These are phyloP conservation scores for Drosophila kanekoi DNA, from an alignment of 2,888 invertebrate species.

Conservation along the genomic window DNA sequence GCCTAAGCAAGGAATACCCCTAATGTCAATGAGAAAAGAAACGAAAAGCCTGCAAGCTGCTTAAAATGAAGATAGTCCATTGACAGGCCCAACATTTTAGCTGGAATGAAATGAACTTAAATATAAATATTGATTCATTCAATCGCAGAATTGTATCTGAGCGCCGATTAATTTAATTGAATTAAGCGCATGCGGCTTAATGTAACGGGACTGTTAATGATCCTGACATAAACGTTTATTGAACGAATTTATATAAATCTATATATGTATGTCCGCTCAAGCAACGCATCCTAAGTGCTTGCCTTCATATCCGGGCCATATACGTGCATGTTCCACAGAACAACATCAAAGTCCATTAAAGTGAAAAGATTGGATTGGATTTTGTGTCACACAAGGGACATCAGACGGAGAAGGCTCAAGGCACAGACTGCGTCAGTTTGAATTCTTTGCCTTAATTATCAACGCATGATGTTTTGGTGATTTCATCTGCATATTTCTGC, in stretches of 20 bases:
- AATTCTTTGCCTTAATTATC: conserved; percentile 76
- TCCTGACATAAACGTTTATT: conserved; percentile 65
- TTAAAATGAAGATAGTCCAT: not conserved
- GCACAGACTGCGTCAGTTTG: conserved; percentile 69
- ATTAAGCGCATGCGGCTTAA: conserved; percentile 57
- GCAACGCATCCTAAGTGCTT: conserved; percentile 44
- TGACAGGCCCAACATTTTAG: not conserved
- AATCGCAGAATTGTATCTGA: conserved; percentile 26
- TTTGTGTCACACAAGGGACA: conserved; percentile 57
- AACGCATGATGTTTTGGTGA: conserved; percentile 78
- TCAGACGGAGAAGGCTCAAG: conserved; percentile 18
- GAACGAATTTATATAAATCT: conserved; percentile 59
- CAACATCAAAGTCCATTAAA: conserved; percentile 70
- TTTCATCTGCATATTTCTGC: conserved; percentile 76
- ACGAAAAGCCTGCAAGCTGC: not conserved
- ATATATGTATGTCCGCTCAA: conserved; percentile 9
- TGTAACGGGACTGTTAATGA: conserved; percentile 66
- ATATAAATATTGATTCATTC: conserved; percentile 23
- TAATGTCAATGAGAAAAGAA: not conserved
- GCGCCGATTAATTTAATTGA: conserved; percentile 61
- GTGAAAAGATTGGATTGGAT: conserved; percentile 77
- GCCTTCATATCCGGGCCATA: not conserved
- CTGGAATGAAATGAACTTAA: not conserved
- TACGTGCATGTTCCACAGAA: conserved; percentile 20
- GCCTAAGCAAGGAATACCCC: not conserved